Base-by-base conservation (phyloP, 2,888 invertebrate species). In the Papilio protenor region DNA sequence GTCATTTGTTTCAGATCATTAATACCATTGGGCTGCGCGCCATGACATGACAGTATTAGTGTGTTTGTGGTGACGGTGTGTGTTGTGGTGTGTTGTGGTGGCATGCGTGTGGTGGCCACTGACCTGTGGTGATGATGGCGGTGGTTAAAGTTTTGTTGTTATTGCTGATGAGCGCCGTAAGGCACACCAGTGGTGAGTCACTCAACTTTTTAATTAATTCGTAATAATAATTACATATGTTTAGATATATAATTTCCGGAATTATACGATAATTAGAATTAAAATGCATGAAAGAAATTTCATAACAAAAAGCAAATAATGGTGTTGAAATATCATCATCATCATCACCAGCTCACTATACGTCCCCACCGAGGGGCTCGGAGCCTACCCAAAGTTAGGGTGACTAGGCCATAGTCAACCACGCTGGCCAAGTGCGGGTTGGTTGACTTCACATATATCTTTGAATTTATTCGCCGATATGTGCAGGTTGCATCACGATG, bases 91-190 rank as follows among this genome's bases (percentile, higher is more conserved):
- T 61, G 61, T 40, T 59, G 69, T 23, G 23, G 72, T 78, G 75
- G 49, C 23, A 72, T 49, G n/a, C 16, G 70, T 75, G 59, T 23
- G 21, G 14, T n/a, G 55, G 81, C 81, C 80, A 80, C 74, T 83
- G 83, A 82, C 78, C 79, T 80, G 77, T 81, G 64, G 76, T 81
- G 70, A 79, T 71, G 81, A 81, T 81, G 80, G 84, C 83, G 82
- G 77, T 78, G 81, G 73, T 80, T 71, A 83, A 79, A 79, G 75
- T 84, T 61, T 76, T 84, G 64, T 72, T 84, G 77, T 55, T 85
- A 78, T 49, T 84, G 6, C 74, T 83, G 77, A 76, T 81, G 49
- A 71, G 80, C 12, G 45, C 83, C 71, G 81, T 79, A 76, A 81
- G 80, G 72, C 71, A 81, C 52, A 80, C 77, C 18, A 78, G 78